Conservation (phyloP, 2,113 vertebrate genomes). For the Aleadryas rufinucha region DNA sequence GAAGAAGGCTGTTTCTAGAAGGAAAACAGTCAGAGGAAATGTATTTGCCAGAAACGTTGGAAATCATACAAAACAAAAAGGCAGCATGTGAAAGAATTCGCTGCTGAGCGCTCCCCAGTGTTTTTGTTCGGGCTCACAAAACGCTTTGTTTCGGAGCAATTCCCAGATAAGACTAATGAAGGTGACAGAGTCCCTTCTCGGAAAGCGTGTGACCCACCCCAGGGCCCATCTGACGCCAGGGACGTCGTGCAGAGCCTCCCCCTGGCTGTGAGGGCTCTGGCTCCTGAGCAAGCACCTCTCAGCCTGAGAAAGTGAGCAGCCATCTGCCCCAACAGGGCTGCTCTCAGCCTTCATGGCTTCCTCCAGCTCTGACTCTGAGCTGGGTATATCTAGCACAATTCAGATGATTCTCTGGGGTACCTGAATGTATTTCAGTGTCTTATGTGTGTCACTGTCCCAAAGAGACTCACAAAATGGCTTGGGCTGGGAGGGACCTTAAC, state of each 20-base stretch:
- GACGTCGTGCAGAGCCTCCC: background rate
- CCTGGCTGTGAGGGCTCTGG: background rate
- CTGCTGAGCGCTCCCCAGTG: background rate
- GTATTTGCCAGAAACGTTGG: slow-evolving; percentile 52
- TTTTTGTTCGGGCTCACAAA: background rate
- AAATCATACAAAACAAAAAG: slow-evolving; percentile 48
- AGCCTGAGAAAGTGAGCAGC: background rate
- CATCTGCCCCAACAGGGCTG: background rate
- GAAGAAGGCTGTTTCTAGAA: slow-evolving; percentile 47
- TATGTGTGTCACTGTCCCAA: background rate
- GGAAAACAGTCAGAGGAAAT: slow-evolving; percentile 59
- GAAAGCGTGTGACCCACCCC: background rate
- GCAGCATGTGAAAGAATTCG: background rate
- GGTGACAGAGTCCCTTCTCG: background rate
- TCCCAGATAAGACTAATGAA: background rate
- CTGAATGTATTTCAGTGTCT: background rate
- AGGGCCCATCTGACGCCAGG: rapidly evolving
- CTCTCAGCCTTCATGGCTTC: background rate
- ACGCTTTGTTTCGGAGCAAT: background rate
- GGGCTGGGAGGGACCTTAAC: background rate
- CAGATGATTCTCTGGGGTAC: background rate
- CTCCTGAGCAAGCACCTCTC: rapidly evolving
- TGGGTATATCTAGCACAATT: background rate
- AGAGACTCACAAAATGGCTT: background rate
- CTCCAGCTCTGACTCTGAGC: background rate